Evolutionary conservation across 1,140 invertebrate species (phyloP).

Genomic region (Agraylea sexmaculata): DNA sequence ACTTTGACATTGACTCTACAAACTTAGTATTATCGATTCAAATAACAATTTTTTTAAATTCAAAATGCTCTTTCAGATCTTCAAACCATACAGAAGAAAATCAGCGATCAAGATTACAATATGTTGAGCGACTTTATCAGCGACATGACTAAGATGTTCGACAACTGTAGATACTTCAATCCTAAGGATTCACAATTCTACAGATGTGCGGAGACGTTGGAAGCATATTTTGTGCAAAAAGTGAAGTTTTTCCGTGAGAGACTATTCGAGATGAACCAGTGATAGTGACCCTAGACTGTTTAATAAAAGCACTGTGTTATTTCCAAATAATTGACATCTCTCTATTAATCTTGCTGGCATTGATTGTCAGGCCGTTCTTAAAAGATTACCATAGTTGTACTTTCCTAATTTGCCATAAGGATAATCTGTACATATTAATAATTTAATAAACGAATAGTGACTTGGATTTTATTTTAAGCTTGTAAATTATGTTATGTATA

Average conservation of each 20-base stretch:
- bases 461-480: no score
- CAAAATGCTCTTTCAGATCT: slow-evolving; percentile 85
- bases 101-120: slow-evolving; percentile 72
- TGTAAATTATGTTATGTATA: no score
- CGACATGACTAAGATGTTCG: slow-evolving; percentile 96
- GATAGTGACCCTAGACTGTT: no score
- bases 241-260: slow-evolving; percentile 75
- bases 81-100: slow-evolving; percentile 80
- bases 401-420: no score
- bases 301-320: no score
- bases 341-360: no score
- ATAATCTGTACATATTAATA: no score
- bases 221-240: slow-evolving; percentile 91
- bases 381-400: no score
- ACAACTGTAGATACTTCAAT: slow-evolving; percentile 97
- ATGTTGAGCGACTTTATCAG: slow-evolving; percentile 90
- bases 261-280: slow-evolving; percentile 50
- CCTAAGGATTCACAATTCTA: slow-evolving; percentile 90
- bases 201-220: slow-evolving; percentile 87
- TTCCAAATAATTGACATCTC: no score
- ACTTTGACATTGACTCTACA: no score
- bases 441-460: no score
- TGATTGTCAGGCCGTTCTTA: no score
- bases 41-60: not conserved
- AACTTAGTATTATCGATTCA: not conserved